A percentile compares a stretch with the other conserved stretches of the same genome.
phyloP scores from a whole-genome alignment of 2,113 vertebrate species.

The Riparia riparia region DNA sequence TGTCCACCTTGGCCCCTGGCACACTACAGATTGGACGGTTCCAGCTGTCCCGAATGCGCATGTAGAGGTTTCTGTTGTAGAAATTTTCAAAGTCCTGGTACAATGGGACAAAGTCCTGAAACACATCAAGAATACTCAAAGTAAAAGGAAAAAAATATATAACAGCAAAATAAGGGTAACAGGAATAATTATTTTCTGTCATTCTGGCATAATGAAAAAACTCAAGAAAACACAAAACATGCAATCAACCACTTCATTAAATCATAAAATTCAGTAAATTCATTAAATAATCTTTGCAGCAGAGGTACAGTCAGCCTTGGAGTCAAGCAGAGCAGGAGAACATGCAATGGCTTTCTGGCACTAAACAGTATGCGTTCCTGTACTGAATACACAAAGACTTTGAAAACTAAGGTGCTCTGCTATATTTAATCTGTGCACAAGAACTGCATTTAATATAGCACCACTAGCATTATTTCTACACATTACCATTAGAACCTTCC shows the following conservation, averaged over 20 bases:
- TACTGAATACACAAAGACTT: not conserved
- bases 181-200: not conserved
- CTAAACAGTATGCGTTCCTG: not conserved
- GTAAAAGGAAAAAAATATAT: not conserved
- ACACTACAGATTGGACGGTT: constrained; percentile 93
- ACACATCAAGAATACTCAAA: not conserved
- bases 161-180: not conserved
- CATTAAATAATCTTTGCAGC: not conserved
- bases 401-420: not conserved
- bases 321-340: not conserved
- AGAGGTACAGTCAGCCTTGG: not conserved
- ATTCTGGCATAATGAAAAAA: not conserved
- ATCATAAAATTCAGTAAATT: no score
- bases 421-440: not conserved
- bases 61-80: constrained; percentile 96
- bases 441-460: not conserved
- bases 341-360: not conserved
- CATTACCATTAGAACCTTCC: not conserved
- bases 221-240: not conserved
- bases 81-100: constrained; percentile 99
- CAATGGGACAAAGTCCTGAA: constrained; percentile 93
- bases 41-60: constrained; percentile 97
- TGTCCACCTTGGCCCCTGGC: constrained; percentile 91
- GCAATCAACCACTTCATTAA: fast-evolving
- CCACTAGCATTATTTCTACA: not conserved